Evolutionary conservation across 2,113 vertebrate species (phyloP).

Genomic region (Rynchops niger): DNA sequence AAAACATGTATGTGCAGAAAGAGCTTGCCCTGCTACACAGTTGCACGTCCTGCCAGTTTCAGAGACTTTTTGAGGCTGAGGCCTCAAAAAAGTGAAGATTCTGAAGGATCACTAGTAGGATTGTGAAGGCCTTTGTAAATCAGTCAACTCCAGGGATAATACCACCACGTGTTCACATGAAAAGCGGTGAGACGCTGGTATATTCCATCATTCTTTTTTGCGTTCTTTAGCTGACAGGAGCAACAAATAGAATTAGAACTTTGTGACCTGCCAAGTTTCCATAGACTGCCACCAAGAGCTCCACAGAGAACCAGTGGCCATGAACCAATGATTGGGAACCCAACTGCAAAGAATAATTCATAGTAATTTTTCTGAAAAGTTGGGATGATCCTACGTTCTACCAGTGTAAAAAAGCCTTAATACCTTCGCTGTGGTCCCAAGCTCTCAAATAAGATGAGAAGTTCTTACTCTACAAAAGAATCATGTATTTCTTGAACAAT

Average conservation of each 20-base stretch:
- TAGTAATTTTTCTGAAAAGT: constrained; percentile 3
- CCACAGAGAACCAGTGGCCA: background rate
- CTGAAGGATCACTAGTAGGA: background rate
- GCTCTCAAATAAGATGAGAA: constrained; percentile 40
- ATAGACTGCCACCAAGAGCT: background rate
- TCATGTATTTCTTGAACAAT: constrained; percentile 60
- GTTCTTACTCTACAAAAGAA: constrained; percentile 54
- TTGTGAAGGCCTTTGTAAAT: background rate
- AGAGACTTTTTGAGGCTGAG: background rate
- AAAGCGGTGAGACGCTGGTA: background rate
- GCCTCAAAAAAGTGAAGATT: background rate
- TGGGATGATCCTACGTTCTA: background rate
- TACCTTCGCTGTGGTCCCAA: background rate
- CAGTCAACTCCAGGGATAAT: background rate
- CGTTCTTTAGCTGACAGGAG: background rate
- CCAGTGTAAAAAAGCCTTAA: background rate
- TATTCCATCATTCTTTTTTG: background rate
- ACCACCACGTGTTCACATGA: background rate
- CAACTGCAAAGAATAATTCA: background rate
- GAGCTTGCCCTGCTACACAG: background rate
- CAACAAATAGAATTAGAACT: background rate
- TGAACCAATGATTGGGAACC: background rate
- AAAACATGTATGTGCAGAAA: fast-evolving
- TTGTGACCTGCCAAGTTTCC: background rate
- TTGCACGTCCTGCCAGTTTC: background rate